These are phyloP conservation scores for Spizaetus ornatus DNA, from an alignment of 2,113 vertebrate species.

Conservation along the genomic window DNA sequence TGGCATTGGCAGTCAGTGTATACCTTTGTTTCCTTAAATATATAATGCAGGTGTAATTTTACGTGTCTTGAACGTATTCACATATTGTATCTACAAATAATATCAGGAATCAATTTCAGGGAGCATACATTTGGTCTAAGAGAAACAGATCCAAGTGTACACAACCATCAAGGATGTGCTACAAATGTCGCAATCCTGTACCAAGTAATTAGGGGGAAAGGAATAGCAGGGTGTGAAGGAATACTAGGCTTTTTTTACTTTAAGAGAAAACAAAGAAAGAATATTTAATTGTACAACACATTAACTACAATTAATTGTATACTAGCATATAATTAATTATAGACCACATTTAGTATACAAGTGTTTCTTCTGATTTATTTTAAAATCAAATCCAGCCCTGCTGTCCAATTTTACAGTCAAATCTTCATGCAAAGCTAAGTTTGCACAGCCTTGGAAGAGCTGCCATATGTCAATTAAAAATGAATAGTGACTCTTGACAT, in stretches of 20 bases:
- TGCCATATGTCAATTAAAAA: slow-evolving; percentile 8
- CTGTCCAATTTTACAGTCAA: not conserved
- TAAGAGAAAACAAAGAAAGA: not conserved
- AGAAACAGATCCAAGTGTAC: not conserved
- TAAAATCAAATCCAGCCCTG: not conserved
- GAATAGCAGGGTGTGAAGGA: not conserved
- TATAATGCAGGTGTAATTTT: not conserved
- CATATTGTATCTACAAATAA: not conserved
- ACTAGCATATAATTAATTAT: not conserved
- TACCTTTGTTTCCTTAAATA: not conserved
- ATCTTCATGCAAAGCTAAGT: not conserved
- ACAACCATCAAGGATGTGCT: not conserved
- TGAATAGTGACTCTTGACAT: not conserved
- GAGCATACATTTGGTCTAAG: not conserved
- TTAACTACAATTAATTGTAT: not conserved
- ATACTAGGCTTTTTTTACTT: not conserved
- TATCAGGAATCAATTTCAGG: not conserved
- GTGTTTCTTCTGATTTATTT: not conserved
- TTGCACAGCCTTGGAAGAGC: not conserved
- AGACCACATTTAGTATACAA: not conserved
- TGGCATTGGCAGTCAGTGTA: not conserved
- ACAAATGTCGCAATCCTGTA: not conserved
- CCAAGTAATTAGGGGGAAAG: not conserved
- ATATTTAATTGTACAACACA: not conserved
- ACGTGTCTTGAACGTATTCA: not conserved